A percentile compares a stretch with the other conserved stretches of the same genome.
Conservation (phyloP, 37 sponge, comb jelly and placozoan genomes). For the Tethya wilhelma region DNA sequence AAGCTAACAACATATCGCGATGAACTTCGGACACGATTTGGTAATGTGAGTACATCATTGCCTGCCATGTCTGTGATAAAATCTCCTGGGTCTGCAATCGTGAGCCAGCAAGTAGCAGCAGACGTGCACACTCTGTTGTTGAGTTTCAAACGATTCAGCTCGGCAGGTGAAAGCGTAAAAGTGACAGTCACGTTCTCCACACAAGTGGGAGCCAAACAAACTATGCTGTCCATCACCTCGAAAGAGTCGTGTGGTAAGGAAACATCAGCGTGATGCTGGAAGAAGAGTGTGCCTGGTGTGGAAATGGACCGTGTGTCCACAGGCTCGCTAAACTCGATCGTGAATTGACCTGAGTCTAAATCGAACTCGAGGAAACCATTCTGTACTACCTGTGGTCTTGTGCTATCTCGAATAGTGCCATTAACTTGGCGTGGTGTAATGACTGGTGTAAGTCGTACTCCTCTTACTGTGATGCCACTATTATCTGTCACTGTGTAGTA, state of each 20-base stretch:
- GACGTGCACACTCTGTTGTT: conserved; percentile 63
- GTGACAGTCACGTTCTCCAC: conserved; percentile 51
- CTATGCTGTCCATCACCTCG: conserved; percentile 25
- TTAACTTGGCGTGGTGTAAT: conserved; percentile 20
- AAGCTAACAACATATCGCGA: conserved; percentile 38
- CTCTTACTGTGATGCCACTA: conserved; percentile 21
- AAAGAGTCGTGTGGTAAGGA: conserved; percentile 13
- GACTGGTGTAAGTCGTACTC: neutral
- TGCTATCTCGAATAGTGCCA: conserved; percentile 42
- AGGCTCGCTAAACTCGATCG: conserved; percentile 71
- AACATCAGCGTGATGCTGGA: conserved; percentile 59
- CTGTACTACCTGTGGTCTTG: conserved; percentile 39
- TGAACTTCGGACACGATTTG: conserved; percentile 32
- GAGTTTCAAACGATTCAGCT: conserved; percentile 77
- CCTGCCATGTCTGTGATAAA: conserved; percentile 84
- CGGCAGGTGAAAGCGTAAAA: conserved; percentile 47
- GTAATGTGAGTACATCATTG: conserved; percentile 48
- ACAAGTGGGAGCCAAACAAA: conserved; percentile 40
- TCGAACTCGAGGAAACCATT: conserved; percentile 77
- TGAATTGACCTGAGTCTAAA: conserved; percentile 64
- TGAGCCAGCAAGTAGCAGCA: conserved; percentile 83
- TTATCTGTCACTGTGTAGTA: conserved; percentile 15
- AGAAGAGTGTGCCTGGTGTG: conserved; percentile 29
- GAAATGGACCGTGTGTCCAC: conserved; percentile 37
- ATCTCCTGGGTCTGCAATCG: conserved; percentile 33